Evolutionary conservation across 2,888 invertebrate genomes (phyloP).

Genomic region (Stramonita haemastoma): DNA sequence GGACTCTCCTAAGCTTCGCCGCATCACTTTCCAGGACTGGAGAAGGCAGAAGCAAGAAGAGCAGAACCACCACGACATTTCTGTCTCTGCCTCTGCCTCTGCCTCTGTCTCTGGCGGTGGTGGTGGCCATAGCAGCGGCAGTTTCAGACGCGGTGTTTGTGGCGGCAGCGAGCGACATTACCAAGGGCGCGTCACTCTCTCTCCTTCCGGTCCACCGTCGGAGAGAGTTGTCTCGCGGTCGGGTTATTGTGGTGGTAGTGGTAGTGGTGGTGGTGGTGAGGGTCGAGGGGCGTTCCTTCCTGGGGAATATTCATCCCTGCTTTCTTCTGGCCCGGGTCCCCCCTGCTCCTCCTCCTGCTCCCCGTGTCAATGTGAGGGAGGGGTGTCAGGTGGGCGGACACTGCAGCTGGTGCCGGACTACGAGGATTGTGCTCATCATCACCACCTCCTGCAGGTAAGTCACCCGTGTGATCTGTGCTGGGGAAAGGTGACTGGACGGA

Average conservation of each 20-base stretch:
- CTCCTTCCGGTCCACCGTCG: constrained; percentile 22
- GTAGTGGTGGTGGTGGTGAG: constrained; percentile 2
- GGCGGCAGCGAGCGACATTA: neutral
- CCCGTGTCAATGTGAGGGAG: neutral
- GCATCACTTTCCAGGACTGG: constrained; percentile 44
- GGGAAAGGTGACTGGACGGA: no score
- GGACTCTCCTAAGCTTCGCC: constrained; percentile 14
- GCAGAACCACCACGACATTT: neutral
- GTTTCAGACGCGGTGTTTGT: neutral
- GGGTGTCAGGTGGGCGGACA: neutral
- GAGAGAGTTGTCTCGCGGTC: constrained; percentile 24
- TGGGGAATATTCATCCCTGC: constrained; percentile 17
- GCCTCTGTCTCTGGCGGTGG: neutral
- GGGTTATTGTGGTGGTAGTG: neutral
- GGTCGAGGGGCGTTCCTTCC: neutral
- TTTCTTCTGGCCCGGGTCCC: neutral
- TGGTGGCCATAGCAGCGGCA: neutral
- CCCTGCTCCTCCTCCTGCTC: neutral
- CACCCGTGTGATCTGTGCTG: no score
- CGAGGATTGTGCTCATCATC: neutral
- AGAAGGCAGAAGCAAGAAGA: neutral
- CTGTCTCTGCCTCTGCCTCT: neutral
- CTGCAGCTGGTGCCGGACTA: constrained; percentile 27
- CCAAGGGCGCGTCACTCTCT: constrained; percentile 16
- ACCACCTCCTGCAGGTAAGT: neutral